These are phyloP conservation scores for Gonatopus flavifemur DNA, from an alignment of 1,140 invertebrate species.

Conservation along the genomic window DNA sequence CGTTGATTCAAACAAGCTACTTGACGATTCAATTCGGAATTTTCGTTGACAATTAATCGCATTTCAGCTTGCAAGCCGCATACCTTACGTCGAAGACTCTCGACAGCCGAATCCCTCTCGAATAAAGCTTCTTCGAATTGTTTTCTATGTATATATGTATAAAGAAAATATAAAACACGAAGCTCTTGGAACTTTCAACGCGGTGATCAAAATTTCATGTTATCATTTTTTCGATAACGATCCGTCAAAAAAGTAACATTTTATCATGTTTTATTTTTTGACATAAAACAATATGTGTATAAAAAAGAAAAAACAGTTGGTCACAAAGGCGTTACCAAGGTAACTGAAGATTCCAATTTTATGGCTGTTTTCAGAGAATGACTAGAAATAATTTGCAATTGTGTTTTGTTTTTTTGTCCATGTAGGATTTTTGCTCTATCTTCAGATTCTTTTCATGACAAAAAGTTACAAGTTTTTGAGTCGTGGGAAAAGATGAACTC, in stretches of 20 bases:
- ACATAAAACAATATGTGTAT: slow-evolving; percentile 4
- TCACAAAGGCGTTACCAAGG: slow-evolving; percentile 16
- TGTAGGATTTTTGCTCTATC: too few species aligned
- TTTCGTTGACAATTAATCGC: slow-evolving; percentile 45
- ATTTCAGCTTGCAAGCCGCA: slow-evolving; percentile 55
- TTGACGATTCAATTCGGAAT: slow-evolving; percentile 37
- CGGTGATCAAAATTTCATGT: neutral
- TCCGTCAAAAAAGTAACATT: neutral
- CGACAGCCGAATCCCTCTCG: slow-evolving; percentile 54
- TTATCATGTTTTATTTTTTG: neutral
- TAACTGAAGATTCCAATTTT: too few species aligned
- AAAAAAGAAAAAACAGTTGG: slow-evolving; percentile 9
- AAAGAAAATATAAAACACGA: slow-evolving; percentile 3
- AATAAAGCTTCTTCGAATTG: slow-evolving; percentile 57
- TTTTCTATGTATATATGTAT: slow-evolving; percentile 56
- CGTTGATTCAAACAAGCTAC: slow-evolving; percentile 33
- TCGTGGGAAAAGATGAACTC: too few species aligned
- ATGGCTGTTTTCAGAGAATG: too few species aligned
- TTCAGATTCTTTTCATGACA: too few species aligned
- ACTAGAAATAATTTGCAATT: too few species aligned
- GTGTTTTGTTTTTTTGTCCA: too few species aligned
- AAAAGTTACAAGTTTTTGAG: too few species aligned
- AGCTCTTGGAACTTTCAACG: neutral
- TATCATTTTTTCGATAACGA: neutral
- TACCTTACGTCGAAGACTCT: slow-evolving; percentile 55